Evolutionary conservation across 2,797 vertebrate genomes (phyloP).

Genomic region (Xenops minutus): DNA sequence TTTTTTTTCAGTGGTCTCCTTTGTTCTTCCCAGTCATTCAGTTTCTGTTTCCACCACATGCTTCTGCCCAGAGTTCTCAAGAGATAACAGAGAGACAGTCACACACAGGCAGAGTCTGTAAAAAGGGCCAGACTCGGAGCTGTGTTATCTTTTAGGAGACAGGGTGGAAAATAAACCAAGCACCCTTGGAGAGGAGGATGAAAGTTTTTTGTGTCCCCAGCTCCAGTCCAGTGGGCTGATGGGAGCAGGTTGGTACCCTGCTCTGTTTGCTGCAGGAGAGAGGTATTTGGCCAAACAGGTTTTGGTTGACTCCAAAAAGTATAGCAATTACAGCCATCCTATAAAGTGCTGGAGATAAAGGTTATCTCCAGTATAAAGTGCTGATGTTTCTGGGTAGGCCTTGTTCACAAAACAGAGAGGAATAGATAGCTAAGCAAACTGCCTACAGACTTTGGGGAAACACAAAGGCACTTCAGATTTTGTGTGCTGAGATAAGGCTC

Average conservation of each 20-base stretch:
- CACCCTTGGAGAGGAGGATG: not conserved
- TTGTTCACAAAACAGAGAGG: not conserved
- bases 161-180: not conserved
- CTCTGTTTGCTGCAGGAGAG: not conserved
- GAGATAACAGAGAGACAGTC: not conserved
- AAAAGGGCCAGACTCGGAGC: not conserved
- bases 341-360: not conserved
- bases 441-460: not conserved
- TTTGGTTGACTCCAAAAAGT: not conserved
- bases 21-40: not conserved
- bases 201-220: not conserved
- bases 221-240: not conserved
- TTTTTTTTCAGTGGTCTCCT: not conserved
- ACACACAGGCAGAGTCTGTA: not conserved
- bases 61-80: not conserved
- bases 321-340: not conserved
- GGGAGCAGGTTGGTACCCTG: not conserved
- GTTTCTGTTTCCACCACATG: not conserved
- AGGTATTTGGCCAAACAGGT: not conserved
- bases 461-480: not conserved
- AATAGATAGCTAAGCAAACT: not conserved
- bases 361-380: not conserved
- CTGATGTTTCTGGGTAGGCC: not conserved
- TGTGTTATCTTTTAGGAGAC: not conserved
- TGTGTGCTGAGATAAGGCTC: not conserved